Evolutionary conservation across 2,113 vertebrate genomes (phyloP).

Genomic region (Athene noctua): DNA sequence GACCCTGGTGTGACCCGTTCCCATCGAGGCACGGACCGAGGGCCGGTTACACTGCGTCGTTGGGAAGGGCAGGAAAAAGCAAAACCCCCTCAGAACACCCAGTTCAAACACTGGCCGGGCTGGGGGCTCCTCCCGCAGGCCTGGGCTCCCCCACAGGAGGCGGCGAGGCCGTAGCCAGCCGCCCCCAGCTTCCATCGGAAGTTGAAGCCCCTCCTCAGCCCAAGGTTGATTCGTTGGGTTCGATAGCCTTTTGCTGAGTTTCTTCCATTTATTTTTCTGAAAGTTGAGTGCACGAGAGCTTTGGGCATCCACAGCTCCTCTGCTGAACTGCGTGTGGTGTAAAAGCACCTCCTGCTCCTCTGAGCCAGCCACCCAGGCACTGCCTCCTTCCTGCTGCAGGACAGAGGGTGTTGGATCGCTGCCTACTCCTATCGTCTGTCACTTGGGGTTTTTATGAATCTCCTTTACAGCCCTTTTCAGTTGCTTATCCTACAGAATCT

Average conservation of each 20-base stretch:
- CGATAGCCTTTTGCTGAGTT: neutral
- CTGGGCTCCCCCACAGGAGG: fast-evolving
- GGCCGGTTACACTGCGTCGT: fast-evolving
- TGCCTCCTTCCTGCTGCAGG: neutral
- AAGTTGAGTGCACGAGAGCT: neutral
- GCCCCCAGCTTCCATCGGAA: neutral
- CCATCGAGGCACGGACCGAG: too few species aligned
- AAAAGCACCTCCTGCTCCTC: neutral
- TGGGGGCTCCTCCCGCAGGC: neutral
- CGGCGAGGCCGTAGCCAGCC: fast-evolving
- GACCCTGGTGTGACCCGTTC: neutral
- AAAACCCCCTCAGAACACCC: neutral
- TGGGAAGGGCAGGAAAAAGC: neutral
- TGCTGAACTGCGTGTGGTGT: neutral
- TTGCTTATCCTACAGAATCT: neutral
- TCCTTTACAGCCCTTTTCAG: neutral
- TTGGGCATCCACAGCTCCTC: neutral
- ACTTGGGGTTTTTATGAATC: neutral
- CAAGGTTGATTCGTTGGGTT: too few species aligned
- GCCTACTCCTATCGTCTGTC: neutral
- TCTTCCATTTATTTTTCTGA: neutral
- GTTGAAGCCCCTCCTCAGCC: neutral
- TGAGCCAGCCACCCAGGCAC: neutral
- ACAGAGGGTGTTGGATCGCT: neutral
- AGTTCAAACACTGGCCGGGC: neutral